These are phyloP conservation scores for Phyllotreta striolata DNA, from an alignment of 2,888 invertebrate species.

Conservation along the genomic window DNA sequence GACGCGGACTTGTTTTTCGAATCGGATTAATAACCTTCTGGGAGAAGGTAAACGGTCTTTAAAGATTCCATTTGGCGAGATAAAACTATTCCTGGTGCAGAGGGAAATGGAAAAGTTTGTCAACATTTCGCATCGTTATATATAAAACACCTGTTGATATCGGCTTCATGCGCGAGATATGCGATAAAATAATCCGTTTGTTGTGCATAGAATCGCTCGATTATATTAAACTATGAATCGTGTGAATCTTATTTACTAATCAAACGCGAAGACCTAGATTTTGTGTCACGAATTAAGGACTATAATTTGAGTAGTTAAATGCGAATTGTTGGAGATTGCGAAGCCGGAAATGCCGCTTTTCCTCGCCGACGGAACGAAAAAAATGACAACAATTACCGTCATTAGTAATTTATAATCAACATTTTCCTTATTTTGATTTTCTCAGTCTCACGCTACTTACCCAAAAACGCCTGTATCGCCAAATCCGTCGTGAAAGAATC, in stretches of 20 bases:
- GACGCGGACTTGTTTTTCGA: constrained; percentile 18
- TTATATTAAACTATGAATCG: neutral
- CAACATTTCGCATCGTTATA: neutral
- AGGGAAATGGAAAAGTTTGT: constrained; percentile 1
- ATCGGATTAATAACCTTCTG: constrained; percentile 26
- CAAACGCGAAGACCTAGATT: constrained; percentile 27
- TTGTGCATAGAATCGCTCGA: neutral
- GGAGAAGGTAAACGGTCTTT: constrained; percentile 17
- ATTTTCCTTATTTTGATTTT: constrained; percentile 7
- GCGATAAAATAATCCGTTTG: neutral
- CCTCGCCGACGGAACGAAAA: too few species aligned
- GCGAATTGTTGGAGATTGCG: too few species aligned
- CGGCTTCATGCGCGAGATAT: constrained; percentile 1
- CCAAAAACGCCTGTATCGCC: constrained; percentile 56
- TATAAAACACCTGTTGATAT: constrained; percentile 32
- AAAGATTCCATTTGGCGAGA: constrained; percentile 3
- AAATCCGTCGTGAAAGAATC: constrained; percentile 56
- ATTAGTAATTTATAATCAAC: too few species aligned
- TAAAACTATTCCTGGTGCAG: neutral
- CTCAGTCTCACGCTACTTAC: constrained; percentile 51
- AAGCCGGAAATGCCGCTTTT: too few species aligned
- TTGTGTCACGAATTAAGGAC: constrained; percentile 17
- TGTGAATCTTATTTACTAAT: constrained; percentile 13
- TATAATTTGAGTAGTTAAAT: neutral
- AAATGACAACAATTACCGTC: too few species aligned